Percentiles rank a stretch among this genome's conserved stretches.
phyloP scores from a whole-genome alignment of 2,113 vertebrate species.

The Lycaon pictus region DNA sequence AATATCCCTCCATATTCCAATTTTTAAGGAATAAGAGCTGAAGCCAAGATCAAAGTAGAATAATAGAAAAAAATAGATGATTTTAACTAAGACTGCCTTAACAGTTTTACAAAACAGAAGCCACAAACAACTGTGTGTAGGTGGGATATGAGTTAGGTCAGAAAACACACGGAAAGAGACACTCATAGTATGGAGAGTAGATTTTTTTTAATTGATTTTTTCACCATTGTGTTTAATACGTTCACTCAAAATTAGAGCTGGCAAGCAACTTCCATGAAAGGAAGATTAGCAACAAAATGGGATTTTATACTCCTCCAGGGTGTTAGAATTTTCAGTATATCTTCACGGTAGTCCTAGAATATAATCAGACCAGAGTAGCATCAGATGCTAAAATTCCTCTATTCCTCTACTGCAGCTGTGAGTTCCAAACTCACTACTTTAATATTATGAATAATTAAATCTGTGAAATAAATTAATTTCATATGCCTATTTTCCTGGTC shows the following conservation, averaged over 20 bases:
- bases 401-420: not conserved
- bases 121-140: not conserved
- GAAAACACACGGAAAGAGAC: not conserved
- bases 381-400: not conserved
- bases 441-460: not conserved
- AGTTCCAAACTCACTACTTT: not conserved
- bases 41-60: not conserved
- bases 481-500: not conserved
- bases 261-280: not conserved
- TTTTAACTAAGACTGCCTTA: not conserved
- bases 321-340: not conserved
- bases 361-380: not conserved
- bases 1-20: fast-evolving
- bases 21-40: not conserved
- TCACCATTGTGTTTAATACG: slow-evolving; percentile 20
- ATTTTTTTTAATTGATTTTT: slow-evolving; percentile 39
- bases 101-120: not conserved
- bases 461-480: not conserved
- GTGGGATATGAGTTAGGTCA: not conserved
- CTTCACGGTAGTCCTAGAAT: slow-evolving; percentile 63
- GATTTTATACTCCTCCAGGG: not conserved
- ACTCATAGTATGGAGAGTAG: not conserved
- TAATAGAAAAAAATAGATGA: not conserved
- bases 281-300: not conserved
- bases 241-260: slow-evolving; percentile 51